Conservation (phyloP, 2,888 invertebrate species). For the Sphaerophoria taeniata region DNA sequence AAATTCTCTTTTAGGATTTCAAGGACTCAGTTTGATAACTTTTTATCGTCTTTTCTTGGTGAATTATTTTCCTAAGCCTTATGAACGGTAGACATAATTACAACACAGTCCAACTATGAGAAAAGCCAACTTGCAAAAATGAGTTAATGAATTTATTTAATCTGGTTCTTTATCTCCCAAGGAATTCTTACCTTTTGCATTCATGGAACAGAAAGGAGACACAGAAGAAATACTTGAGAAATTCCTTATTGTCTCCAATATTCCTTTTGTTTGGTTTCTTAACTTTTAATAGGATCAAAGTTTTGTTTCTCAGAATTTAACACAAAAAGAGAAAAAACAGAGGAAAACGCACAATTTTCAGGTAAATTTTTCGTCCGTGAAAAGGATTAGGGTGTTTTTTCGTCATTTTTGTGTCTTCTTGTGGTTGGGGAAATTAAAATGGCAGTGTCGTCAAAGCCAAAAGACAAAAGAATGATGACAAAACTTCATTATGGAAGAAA, state of each 20-base stretch:
- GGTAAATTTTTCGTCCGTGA: conserved; percentile 5
- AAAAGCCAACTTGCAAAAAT: no score
- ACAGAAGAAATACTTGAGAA: no score
- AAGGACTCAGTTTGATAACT: no score
- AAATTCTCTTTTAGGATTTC: no score
- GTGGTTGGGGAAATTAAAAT: conserved; percentile 55
- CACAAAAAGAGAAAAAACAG: neutral
- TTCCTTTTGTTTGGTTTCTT: conserved; percentile 28
- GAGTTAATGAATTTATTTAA: no score
- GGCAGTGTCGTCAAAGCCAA: conserved; percentile 40
- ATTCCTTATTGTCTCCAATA: neutral
- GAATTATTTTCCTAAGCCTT: no score
- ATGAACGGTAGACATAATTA: no score
- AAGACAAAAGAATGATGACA: conserved; percentile 27
- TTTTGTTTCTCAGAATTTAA: conserved; percentile 10
- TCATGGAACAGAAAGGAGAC: no score
- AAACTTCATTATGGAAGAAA: conserved; percentile 15
- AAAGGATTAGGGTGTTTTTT: conserved; percentile 31
- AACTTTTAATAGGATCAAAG: conserved; percentile 65
- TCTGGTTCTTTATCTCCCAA: no score
- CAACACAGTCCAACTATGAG: no score
- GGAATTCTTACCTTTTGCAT: no score
- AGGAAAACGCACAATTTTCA: conserved; percentile 6
- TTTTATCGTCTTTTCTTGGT: no score
- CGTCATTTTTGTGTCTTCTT: conserved; percentile 40